Base-by-base conservation (phyloP, 2,113 vertebrate genomes). In the human region DNA sequence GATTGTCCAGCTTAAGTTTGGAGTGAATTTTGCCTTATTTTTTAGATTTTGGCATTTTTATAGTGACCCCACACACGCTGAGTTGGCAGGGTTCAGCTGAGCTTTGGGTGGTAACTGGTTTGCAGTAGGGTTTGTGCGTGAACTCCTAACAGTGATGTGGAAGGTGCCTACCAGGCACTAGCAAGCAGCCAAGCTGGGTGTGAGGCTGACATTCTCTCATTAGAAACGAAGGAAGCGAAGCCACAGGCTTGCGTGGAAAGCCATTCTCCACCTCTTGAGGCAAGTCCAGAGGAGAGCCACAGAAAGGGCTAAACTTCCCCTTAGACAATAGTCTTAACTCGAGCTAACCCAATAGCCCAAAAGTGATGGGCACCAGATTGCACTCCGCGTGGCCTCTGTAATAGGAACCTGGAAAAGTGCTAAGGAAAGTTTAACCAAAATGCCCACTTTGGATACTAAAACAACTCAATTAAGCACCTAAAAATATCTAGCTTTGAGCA, bases 81-180 rank as follows among this genome's bases (percentile, higher is more conserved):
- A 68, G 14, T 10, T 20, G 6, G 32, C 27, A 6, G 4, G 11
- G 35, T 40, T 61, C 38, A 12, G 6, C 50, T 11, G 68, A 38
- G 70, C 66, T 78, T 8, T 16, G 40, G 35, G 48, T 30, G 3
- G 22, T 18, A n/a, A 38, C 10, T 5, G 43, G 85, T 64, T 25
- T 18, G 80, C 52, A 20, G 43, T 18, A 18, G 35, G 32, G 57
- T 30, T 22, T 18, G 55, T 8, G 64, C 22, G 18, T 22, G 8
- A 9, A 6, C 6, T 17, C 10, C 25, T 25, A 8, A 55, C 2
- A 2, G 1, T 5, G 35, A 52, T 5, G 0, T 11, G 30, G n/a
- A 6, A 22, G 1, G 11, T 18, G 59, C 40, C 11, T 48, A 6
- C 8, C 6, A 17, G 52, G 14, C 43, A 20, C 10, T 9, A 32